These are phyloP conservation scores for Lomographa bimaculata DNA, from an alignment of 2,888 invertebrate genomes.

Conservation along the genomic window DNA sequence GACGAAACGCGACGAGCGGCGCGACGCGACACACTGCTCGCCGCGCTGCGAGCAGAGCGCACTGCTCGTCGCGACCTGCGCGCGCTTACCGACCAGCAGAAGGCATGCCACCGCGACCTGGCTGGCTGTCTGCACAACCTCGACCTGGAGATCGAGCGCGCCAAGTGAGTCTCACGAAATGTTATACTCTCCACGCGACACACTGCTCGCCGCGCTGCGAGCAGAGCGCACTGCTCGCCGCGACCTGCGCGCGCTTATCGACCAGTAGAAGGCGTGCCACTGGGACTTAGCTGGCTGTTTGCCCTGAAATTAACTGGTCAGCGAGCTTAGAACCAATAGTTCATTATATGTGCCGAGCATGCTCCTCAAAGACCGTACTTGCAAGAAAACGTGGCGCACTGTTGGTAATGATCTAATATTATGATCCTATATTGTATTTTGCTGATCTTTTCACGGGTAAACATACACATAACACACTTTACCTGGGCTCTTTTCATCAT, in stretches of 20 bases:
- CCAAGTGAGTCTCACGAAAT: slow-evolving; percentile 14
- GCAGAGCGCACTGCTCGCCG: too few relatives aligned
- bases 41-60: slow-evolving; percentile 33
- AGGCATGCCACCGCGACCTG: too few relatives aligned
- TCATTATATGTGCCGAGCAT: slow-evolving; percentile 25
- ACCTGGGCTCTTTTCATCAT: too few relatives aligned
- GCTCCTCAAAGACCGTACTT: slow-evolving; percentile 27
- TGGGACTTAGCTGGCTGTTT: too few relatives aligned
- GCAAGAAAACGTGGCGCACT: slow-evolving; percentile 33
- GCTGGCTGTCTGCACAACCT: slow-evolving; percentile 32
- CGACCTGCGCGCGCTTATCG: background rate
- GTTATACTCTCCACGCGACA: slow-evolving; percentile 45
- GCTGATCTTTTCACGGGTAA: too few relatives aligned
- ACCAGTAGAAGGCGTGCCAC: too few relatives aligned
- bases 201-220: slow-evolving; percentile 27
- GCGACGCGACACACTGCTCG: slow-evolving; percentile 42
- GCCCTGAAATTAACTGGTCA: slow-evolving; percentile 34
- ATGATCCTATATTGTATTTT: too few relatives aligned
- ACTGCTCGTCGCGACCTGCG: slow-evolving; percentile 9
- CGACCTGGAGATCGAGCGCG: slow-evolving; percentile 31
- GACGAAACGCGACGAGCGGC: slow-evolving; percentile 46
- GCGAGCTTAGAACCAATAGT: too few relatives aligned
- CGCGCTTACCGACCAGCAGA: too few relatives aligned
- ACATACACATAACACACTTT: too few relatives aligned
- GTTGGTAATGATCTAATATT: slow-evolving; percentile 33